phyloP scores from a whole-genome alignment of 2,888 invertebrate species.

The Sesia apiformis region DNA sequence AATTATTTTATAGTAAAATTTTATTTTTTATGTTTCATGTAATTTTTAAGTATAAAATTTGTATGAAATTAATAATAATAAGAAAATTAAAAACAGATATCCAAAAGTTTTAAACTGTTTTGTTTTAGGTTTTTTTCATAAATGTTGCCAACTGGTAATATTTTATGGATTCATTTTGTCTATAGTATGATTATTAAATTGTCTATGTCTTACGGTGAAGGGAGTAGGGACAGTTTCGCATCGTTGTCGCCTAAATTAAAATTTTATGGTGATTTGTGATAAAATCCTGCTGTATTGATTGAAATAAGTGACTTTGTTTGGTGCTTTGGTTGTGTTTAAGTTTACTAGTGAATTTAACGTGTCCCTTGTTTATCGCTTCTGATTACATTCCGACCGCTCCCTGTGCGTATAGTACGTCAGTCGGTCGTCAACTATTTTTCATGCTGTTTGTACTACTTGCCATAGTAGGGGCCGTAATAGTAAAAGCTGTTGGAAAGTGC shows the following conservation, averaged over 20 bases:
- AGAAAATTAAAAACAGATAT: too few species aligned
- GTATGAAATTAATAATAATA: too few species aligned
- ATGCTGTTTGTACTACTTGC: conserved; percentile 68
- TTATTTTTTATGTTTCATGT: too few species aligned
- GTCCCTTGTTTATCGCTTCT: conserved; percentile 30
- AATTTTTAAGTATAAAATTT: too few species aligned
- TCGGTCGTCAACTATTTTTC: conserved; percentile 64
- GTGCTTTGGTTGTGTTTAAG: conserved; percentile 30
- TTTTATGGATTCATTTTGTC: too few species aligned
- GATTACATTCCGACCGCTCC: conserved; percentile 68
- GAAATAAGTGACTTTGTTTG: conserved; percentile 44
- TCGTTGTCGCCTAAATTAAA: conserved; percentile 62
- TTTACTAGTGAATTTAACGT: conserved; percentile 34
- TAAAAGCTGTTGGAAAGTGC: conserved; percentile 73
- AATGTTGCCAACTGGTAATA: too few species aligned
- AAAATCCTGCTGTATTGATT: conserved; percentile 40
- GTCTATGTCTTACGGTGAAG: conserved; percentile 56
- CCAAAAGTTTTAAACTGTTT: too few species aligned
- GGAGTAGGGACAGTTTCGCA: conserved; percentile 62
- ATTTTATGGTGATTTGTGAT: conserved; percentile 53
- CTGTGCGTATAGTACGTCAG: conserved; percentile 64
- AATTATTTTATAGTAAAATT: too few species aligned
- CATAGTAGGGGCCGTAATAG: conserved; percentile 60
- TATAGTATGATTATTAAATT: conserved; percentile 6
- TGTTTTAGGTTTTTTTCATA: too few species aligned